These are phyloP conservation scores for Lacerta bilineata DNA, from an alignment of 2,797 vertebrate genomes.

Conservation along the genomic window DNA sequence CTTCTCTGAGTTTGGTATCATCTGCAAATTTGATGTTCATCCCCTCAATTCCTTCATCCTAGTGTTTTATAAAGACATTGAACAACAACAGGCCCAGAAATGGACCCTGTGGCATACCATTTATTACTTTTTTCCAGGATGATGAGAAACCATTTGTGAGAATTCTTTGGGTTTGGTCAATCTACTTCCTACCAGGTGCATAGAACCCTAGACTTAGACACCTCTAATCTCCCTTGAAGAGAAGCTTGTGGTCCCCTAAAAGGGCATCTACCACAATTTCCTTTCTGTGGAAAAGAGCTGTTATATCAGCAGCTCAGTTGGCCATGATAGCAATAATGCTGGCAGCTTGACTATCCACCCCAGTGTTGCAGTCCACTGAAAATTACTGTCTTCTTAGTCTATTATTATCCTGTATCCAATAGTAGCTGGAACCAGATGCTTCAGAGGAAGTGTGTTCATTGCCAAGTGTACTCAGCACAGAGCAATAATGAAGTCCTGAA, in stretches of 20 bases:
- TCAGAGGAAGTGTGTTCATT: neutral
- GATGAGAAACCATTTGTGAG: no score
- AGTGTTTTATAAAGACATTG: no score
- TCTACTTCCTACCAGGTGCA: neutral
- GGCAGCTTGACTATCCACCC: neutral
- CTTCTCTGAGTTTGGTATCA: no score
- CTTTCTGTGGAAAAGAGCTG: neutral
- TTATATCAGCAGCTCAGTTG: neutral
- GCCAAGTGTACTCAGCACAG: constrained; percentile 17
- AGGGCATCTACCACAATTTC: no score
- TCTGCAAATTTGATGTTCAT: no score
- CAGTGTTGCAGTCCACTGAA: neutral
- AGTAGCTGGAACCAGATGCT: constrained; percentile 22
- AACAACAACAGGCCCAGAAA: no score
- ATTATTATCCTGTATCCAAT: constrained; percentile 26
- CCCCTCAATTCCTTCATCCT: no score
- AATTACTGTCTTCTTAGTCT: constrained; percentile 5
- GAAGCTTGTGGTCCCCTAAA: neutral
- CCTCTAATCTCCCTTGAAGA: neutral
- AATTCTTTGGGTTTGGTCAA: no score
- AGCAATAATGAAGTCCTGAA: constrained; percentile 29
- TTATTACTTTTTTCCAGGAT: no score
- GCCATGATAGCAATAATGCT: neutral
- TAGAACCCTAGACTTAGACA: neutral
- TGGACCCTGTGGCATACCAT: no score